These are phyloP conservation scores for Platanista minor DNA, from an alignment of 2,113 vertebrate genomes.

Conservation along the genomic window DNA sequence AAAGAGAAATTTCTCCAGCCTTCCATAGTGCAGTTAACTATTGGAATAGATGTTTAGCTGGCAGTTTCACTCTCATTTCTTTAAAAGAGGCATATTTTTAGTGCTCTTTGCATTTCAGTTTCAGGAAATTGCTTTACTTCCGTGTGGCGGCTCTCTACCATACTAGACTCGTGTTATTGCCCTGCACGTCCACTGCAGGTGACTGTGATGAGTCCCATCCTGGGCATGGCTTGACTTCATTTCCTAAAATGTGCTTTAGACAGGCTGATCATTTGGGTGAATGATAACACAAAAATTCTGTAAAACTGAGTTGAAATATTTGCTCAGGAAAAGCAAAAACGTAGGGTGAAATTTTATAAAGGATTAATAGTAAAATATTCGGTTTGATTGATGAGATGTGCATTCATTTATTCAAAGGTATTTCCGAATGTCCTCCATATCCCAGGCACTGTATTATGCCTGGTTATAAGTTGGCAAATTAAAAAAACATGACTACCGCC, in stretches of 20 bases:
- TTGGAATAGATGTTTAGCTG: slow-evolving; percentile 11
- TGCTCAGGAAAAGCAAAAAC: not conserved
- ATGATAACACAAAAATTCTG: not conserved
- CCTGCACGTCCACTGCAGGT: not conserved
- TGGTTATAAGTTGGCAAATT: not conserved
- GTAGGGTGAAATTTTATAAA: not conserved
- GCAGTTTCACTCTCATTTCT: slow-evolving; percentile 14
- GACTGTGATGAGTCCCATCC: not conserved
- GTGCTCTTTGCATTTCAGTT: slow-evolving; percentile 1
- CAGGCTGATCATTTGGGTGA: slow-evolving; percentile 19
- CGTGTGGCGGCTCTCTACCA: not conserved
- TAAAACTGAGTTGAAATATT: slow-evolving; percentile 18
- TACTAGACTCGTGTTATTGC: not conserved
- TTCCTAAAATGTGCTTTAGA: slow-evolving; percentile 30
- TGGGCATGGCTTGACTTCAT: slow-evolving; percentile 13
- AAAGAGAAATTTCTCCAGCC: not conserved
- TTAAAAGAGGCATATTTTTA: slow-evolving; percentile 18
- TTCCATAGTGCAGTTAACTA: not conserved
- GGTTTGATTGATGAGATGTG: not conserved
- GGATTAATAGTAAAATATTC: not conserved
- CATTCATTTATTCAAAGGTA: not conserved
- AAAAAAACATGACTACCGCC: not conserved
- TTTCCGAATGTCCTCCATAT: not conserved
- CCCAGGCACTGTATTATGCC: not conserved
- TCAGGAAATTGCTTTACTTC: slow-evolving; percentile 39